These are phyloP conservation scores for Tyrophagus putrescentiae DNA, from an alignment of 1,140 invertebrate genomes.

Conservation along the genomic window DNA sequence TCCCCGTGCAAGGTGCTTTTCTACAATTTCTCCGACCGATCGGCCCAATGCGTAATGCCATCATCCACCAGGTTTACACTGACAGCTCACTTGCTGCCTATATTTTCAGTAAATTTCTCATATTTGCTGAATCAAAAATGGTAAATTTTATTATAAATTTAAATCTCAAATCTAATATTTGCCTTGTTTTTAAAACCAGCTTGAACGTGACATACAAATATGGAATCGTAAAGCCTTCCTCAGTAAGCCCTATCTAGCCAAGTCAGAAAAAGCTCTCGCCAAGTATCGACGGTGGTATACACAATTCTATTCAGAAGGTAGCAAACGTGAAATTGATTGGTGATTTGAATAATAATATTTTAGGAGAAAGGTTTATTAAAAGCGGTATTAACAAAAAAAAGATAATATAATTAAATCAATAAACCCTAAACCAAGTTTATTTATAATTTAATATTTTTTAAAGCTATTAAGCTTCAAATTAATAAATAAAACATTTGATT, in stretches of 20 bases:
- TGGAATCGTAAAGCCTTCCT: constrained; percentile 75
- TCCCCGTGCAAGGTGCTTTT: constrained; percentile 42
- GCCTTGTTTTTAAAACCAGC: constrained; percentile 41
- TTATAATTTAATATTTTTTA: no score
- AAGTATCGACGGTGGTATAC: constrained; percentile 63
- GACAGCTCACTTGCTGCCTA: constrained; percentile 40
- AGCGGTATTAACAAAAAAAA: no score
- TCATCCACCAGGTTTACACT: constrained; percentile 58
- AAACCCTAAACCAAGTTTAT: no score
- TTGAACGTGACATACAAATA: constrained; percentile 65
- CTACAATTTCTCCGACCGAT: constrained; percentile 64
- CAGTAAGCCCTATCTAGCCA: constrained; percentile 51
- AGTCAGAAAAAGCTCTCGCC: constrained; percentile 53
- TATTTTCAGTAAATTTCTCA: constrained; percentile 48
- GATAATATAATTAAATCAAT: no score
- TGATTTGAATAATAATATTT: no score
- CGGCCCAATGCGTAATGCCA: constrained; percentile 56
- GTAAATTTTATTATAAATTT: constrained; percentile 36
- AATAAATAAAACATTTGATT: no score
- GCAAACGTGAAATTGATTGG: no score
- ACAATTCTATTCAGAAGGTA: constrained; percentile 84
- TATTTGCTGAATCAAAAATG: constrained; percentile 57
- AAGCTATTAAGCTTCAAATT: no score
- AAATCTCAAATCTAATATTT: no score
- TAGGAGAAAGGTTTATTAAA: no score